Evolutionary conservation across 2,113 vertebrate genomes (phyloP).

Genomic region (Solenodon paradoxus): DNA sequence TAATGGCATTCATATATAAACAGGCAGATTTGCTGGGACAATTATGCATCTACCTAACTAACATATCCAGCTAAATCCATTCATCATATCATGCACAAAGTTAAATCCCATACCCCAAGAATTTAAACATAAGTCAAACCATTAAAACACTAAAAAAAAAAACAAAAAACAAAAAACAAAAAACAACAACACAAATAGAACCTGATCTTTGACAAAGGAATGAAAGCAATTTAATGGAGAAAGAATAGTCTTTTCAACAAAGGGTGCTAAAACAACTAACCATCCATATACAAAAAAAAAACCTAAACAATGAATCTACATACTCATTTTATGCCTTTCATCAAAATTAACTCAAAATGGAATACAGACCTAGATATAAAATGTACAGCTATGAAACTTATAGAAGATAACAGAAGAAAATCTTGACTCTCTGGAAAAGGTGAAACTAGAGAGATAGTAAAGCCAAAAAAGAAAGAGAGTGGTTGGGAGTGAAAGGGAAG

Average conservation of each 20-base stretch:
- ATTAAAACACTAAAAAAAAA: neutral
- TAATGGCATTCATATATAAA: neutral
- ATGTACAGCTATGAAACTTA: neutral
- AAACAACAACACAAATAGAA: neutral
- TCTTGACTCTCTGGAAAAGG: neutral
- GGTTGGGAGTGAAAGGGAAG: neutral
- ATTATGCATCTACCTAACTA: neutral
- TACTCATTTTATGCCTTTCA: neutral
- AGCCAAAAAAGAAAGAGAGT: no score
- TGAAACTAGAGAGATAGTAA: neutral
- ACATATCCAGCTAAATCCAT: neutral
- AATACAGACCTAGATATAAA: neutral
- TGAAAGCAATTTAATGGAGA: neutral
- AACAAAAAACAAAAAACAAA: neutral
- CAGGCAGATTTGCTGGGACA: neutral
- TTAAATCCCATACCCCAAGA: neutral
- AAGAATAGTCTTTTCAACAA: neutral
- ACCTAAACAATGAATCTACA: no score
- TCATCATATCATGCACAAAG: neutral
- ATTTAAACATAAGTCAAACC: slow-evolving; percentile 16
- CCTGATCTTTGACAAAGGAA: neutral
- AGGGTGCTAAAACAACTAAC: neutral
- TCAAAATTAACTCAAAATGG: neutral
- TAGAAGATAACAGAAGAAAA: no score
- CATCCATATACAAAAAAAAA: neutral